Percentiles rank a stretch among this genome's conserved stretches.
phyloP scores from a whole-genome alignment of 2,888 invertebrate genomes.

The Idaea biselata region DNA sequence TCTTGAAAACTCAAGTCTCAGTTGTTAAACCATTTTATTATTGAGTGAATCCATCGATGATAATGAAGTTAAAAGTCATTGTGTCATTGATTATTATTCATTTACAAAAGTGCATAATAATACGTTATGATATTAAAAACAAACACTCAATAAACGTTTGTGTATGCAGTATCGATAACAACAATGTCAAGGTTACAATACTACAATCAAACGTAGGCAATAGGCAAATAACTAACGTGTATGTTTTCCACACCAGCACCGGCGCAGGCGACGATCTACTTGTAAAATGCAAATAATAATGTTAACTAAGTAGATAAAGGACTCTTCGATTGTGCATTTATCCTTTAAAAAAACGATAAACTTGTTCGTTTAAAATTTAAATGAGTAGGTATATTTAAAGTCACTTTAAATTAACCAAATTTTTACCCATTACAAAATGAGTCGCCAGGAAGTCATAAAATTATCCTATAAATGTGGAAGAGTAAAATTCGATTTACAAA shows the following conservation, averaged over 20 bases:
- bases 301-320: neutral
- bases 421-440: neutral
- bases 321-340: neutral
- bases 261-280: neutral
- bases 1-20: neutral
- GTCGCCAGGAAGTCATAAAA: neutral
- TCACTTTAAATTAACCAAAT: neutral
- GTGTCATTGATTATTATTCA: neutral
- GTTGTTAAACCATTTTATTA: neutral
- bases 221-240: neutral
- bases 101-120: neutral
- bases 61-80: neutral
- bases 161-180: slow-evolving; percentile 15
- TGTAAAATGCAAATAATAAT: neutral
- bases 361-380: neutral
- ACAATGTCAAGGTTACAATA: slow-evolving; percentile 31
- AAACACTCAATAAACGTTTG: slow-evolving; percentile 10
- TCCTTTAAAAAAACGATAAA: neutral
- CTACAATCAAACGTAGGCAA: slow-evolving; percentile 4
- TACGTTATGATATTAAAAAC: slow-evolving; percentile 10
- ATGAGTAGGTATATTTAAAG: neutral
- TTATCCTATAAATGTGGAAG: neutral
- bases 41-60: neutral
- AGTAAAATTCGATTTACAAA: neutral
- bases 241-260: neutral